phyloP scores from a whole-genome alignment of 2,888 invertebrate species.

The Andrena haemorrhoa region DNA sequence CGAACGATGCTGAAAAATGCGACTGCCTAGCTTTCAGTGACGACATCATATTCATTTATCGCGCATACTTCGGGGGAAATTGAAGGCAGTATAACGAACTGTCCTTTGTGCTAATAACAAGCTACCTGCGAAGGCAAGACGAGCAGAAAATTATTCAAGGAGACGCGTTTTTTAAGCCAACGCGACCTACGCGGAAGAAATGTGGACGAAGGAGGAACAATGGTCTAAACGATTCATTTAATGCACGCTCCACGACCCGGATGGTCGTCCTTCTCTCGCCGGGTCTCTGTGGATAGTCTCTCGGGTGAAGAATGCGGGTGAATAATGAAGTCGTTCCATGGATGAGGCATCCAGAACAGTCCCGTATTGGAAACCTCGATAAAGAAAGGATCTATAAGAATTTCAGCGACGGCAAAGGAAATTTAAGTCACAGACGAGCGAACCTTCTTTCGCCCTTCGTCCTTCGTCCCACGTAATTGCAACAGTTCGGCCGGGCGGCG shows the following conservation, averaged over 20 bases:
- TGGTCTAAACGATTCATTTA: slow-evolving; percentile 51
- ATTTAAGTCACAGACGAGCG: slow-evolving; percentile 38
- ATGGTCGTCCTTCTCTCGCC: slow-evolving; percentile 29
- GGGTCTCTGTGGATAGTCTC: slow-evolving; percentile 51
- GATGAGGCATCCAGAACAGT: slow-evolving; percentile 52
- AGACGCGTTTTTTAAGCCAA: not conserved
- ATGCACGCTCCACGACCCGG: slow-evolving; percentile 33
- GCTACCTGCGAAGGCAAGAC: not conserved
- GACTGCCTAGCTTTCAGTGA: too few species aligned
- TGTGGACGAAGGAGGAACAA: not conserved
- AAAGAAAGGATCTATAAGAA: slow-evolving; percentile 27
- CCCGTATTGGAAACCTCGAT: slow-evolving; percentile 63
- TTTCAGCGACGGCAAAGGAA: slow-evolving; percentile 36
- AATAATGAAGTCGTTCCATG: slow-evolving; percentile 66
- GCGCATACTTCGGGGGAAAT: too few species aligned
- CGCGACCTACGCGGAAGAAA: not conserved
- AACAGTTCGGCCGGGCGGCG: slow-evolving; percentile 4
- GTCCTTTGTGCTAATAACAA: not conserved
- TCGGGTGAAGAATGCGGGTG: slow-evolving; percentile 66
- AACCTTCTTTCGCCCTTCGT: not conserved
- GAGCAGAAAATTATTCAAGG: slow-evolving; percentile 22
- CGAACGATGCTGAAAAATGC: too few species aligned
- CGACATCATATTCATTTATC: too few species aligned
- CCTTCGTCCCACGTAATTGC: slow-evolving; percentile 30
- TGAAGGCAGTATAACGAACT: not conserved